Evolutionary conservation across 2,113 vertebrate species (phyloP), one percentile per base, ranked within the genome.

Genomic region (Lathamus discolor): DNA sequence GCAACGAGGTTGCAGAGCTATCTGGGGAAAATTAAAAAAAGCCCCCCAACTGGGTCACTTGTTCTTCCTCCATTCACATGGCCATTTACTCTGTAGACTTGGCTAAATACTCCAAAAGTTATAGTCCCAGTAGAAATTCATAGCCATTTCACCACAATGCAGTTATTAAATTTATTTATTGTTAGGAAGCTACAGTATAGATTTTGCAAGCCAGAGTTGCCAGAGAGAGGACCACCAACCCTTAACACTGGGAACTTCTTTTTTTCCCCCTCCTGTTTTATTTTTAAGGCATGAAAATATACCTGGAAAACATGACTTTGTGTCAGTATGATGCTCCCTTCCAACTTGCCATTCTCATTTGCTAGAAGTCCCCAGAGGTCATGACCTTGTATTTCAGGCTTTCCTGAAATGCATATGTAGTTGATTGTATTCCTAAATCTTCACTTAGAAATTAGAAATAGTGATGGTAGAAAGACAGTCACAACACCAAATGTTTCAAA

Each of bases 41-140:
- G 23, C 2, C 35, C 7, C 25, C 13, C 8, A 69, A 13, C 5
- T 1, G 0, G 1, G 10, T 44, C 28, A 92, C 19, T 68, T 4
- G 1, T 39, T 74, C 63, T 67, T 75, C 15, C 48, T 75, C 13
- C 43, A 59, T 49, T 90, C 31, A 37, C 13, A 80, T 7, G 14
- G 27, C 11, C 6, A 43, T 44, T 86, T 62, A 52, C 7, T 67
- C 49, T 27, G 13, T 24, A 52, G 73, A 17, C 33, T 37, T 63
- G 13, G 10, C 51, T 62, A 33, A 78, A 78, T 37, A 44, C 2
- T 57, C n/a, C 13, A 29, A 10, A 72, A 51, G 24, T 37, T 23
- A 68, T 1, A 92, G 64, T 35, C 11, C 61, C 78, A 68, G 23
- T 7, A 86, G 52, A 72, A 80, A 90, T 80, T 35, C 41, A 78